phyloP scores from a whole-genome alignment of 2,113 vertebrate species.

The Amphilophus citrinellus region DNA sequence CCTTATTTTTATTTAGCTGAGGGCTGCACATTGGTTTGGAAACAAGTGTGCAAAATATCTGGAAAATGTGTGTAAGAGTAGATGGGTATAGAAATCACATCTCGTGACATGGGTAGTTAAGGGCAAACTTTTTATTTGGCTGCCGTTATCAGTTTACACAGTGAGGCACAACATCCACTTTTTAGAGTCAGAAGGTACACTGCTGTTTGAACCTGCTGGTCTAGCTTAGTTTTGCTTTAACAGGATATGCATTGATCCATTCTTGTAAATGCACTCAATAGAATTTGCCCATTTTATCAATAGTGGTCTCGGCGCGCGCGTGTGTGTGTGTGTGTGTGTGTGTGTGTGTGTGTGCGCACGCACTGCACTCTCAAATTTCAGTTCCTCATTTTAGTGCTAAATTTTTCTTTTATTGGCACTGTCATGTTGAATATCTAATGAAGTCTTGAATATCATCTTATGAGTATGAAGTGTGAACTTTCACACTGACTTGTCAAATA shows the following conservation, averaged over 20 bases:
- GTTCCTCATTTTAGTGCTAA: too few species aligned
- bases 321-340: not conserved
- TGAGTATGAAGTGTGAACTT: not conserved
- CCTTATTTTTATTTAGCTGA: too few species aligned
- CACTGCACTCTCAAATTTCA: too few species aligned
- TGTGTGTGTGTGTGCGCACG: not conserved
- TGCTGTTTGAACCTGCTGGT: not conserved
- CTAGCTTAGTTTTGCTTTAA: not conserved
- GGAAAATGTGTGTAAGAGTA: not conserved
- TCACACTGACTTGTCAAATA: not conserved
- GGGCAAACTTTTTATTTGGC: not conserved
- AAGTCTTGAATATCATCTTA: not conserved
- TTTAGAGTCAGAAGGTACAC: not conserved
- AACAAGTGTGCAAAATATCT: too few species aligned
- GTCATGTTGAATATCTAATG: not conserved
- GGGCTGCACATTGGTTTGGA: too few species aligned
- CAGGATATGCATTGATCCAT: slow-evolving; percentile 53
- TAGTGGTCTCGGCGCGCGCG: not conserved
- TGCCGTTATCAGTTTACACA: not conserved
- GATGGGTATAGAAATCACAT: not conserved
- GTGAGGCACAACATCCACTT: not conserved
- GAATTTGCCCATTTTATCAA: slow-evolving; percentile 5
- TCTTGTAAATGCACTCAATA: slow-evolving; percentile 27
- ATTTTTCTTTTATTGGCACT: too few species aligned
- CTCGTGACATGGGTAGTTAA: not conserved